phyloP scores from a whole-genome alignment of 2,113 vertebrate genomes.

The Solea senegalensis region DNA sequence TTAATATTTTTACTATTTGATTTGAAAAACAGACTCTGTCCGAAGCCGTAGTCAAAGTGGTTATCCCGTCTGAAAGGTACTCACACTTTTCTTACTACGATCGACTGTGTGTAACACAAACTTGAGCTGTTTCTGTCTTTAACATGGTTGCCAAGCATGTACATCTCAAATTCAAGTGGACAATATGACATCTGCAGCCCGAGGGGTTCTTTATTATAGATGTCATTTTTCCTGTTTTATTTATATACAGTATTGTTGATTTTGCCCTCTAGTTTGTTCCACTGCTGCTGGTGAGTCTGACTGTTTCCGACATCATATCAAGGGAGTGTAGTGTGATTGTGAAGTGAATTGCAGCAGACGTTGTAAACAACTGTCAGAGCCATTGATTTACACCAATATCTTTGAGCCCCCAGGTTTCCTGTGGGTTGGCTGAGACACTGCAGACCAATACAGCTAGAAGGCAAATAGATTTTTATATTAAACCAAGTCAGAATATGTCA shows the following conservation, averaged over 20 bases:
- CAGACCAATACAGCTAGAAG: constrained; percentile 66
- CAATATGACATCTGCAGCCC: constrained; percentile 18
- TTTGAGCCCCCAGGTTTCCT: constrained; percentile 27
- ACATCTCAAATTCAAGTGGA: not conserved
- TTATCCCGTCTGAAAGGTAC: constrained; percentile 88
- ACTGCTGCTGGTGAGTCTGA: not conserved
- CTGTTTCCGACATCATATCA: not conserved
- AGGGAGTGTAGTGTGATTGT: constrained; percentile 9
- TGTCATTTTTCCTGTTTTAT: not conserved
- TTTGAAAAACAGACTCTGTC: constrained; percentile 88
- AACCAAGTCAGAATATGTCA: constrained; percentile 33
- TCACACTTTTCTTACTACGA: constrained; percentile 80
- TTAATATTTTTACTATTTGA: constrained; percentile 83
- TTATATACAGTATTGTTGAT: not conserved
- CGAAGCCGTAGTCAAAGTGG: constrained; percentile 88
- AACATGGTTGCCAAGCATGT: not conserved
- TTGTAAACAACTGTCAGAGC: constrained; percentile 1
- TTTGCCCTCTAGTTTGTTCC: not conserved
- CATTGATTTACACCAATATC: constrained; percentile 23
- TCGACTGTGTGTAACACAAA: constrained; percentile 72
- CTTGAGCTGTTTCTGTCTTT: constrained; percentile 46
- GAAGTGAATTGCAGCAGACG: constrained; percentile 17
- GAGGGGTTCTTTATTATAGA: constrained; percentile 4
- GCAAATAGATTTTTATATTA: constrained; percentile 45
- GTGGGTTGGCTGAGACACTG: constrained; percentile 66